Evolutionary conservation across 2,888 invertebrate genomes (phyloP).

Genomic region (Sipha maydis): DNA sequence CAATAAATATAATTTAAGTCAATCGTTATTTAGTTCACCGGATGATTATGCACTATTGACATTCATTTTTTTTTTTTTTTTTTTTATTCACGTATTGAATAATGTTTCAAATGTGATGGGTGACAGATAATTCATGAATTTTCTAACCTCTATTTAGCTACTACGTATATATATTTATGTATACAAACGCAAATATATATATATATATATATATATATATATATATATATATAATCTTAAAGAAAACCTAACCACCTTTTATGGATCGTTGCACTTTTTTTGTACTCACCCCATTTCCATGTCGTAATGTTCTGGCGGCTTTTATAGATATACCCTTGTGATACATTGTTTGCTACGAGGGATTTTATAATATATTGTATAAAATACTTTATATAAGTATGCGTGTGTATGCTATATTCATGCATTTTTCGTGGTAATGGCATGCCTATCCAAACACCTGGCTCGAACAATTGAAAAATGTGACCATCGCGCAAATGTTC

Average conservation of each 20-base stretch:
- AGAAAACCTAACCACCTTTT: background rate
- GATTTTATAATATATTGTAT: conserved; percentile 4
- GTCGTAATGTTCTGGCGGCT: background rate
- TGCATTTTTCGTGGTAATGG: background rate
- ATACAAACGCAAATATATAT: too few species aligned
- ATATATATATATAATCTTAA: background rate
- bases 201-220: background rate
- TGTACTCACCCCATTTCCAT: background rate
- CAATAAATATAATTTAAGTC: too few species aligned
- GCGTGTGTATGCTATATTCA: background rate
- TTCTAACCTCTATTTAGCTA: too few species aligned
- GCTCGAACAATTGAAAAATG: background rate
- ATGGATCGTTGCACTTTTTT: background rate
- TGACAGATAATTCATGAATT: too few species aligned
- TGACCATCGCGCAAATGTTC: background rate
- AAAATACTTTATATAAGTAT: background rate
- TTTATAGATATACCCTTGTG: background rate
- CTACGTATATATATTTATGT: too few species aligned
- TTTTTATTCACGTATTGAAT: too few species aligned
- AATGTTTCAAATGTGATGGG: too few species aligned
- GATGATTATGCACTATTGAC: too few species aligned
- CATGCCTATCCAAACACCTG: background rate
- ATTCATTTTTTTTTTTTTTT: too few species aligned
- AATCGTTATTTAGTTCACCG: too few species aligned
- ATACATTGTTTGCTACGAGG: background rate